Base-by-base conservation (phyloP, 2,888 invertebrate species). In the Plusia festucae region DNA sequence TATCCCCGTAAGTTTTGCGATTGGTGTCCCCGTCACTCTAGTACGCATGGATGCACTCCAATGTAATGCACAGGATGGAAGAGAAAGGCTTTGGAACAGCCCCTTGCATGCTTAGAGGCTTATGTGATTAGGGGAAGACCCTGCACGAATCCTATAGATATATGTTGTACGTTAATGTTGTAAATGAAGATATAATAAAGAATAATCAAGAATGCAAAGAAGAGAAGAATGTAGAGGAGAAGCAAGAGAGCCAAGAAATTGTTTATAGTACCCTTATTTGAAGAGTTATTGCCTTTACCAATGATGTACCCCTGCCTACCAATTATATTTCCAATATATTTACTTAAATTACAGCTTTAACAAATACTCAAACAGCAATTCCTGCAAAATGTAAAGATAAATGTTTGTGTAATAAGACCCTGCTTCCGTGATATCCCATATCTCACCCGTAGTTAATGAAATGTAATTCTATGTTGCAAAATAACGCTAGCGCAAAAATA, bases 71-170 rank as follows among this genome's bases (percentile, higher is more conserved):
- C 86, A 82, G 81, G 77, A 81, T 58, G 81, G 85, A 84, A 85
- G 87, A 84, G 85, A 91, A 88, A 87, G 92, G 92, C 93, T 92
- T 92, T 87, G 90, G 88, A 86, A 88, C 92, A 92, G 92, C 92
- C 91, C 91, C 92, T 91, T 93, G 94, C 94, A 94, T 94, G 94
- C 84, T 91, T 94, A 94, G 93, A 87, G 88, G 94, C 93, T 93
- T 93, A 83, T 93, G 93, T 93, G 91, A 91, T 86, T 88, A 89
- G 85, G 88, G 88, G 86, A 87, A 85, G 89, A 88, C 84, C 86
- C 87, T 89, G 94, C 94, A 93, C 94, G 93, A 91, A 88, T 86
- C 88, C 82, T 81, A 90, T 93, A 93, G 90, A 91, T 93, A 88
- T 93, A 84, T 93, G 85, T 90, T 82, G 82, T 82, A 60, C 73